Conservation (phyloP, 2,113 vertebrate genomes). For the Halcyon senegalensis region DNA sequence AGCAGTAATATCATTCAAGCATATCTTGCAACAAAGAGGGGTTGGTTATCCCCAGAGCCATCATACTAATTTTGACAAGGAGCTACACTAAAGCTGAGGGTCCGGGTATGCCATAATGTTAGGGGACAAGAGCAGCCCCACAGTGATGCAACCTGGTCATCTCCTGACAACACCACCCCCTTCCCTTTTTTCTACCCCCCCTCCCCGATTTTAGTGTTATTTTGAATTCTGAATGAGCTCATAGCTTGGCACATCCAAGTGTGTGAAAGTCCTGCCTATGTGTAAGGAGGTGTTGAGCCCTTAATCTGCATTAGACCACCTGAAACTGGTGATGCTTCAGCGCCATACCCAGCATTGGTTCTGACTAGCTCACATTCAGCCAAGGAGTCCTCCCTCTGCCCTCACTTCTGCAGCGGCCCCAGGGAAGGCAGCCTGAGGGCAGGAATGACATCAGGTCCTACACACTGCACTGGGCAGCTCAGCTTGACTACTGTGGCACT, state of each 20-base stretch:
- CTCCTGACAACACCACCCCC: neutral
- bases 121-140: neutral
- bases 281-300: neutral
- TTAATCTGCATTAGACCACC: neutral
- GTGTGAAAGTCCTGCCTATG: neutral
- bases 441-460: neutral
- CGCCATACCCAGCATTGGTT: rapidly evolving
- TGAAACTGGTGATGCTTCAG: neutral
- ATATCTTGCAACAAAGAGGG: neutral
- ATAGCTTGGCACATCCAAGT: neutral
- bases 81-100: neutral
- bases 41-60: neutral
- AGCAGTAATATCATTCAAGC: neutral
- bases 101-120: neutral
- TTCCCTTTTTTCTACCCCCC: no score
- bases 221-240: neutral
- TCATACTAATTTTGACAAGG: neutral
- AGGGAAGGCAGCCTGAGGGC: neutral
- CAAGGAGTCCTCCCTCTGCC: neutral
- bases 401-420: neutral
- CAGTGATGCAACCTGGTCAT: no score
- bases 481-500: neutral
- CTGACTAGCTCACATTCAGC: rapidly evolving
- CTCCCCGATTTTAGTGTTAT: neutral
- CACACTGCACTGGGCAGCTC: neutral